A percentile compares a stretch with the other conserved stretches of the same genome.
These are phyloP conservation scores for Balearica regulorum DNA, from an alignment of 2,797 vertebrate species.

Conservation along the genomic window DNA sequence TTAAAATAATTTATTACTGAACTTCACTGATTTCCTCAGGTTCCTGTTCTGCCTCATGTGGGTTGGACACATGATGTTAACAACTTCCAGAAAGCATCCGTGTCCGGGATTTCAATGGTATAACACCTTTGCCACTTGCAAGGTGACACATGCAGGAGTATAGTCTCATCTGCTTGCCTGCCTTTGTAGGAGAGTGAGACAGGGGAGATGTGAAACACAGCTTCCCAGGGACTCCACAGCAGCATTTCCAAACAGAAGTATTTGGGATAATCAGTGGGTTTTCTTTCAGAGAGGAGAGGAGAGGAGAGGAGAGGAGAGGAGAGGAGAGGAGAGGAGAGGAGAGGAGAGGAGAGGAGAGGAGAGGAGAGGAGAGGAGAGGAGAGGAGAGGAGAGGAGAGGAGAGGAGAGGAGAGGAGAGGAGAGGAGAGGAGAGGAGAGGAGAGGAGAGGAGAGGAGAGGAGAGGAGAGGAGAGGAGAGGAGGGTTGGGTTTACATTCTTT, in stretches of 20 bases:
- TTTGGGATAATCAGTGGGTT: background rate
- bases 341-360: too few species aligned
- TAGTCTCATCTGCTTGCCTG: background rate
- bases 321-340: too few species aligned
- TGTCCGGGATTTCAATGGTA: background rate
- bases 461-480: too few species aligned
- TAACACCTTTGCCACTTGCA: background rate
- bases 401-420: too few species aligned
- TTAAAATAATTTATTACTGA: background rate
- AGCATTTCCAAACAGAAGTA: background rate
- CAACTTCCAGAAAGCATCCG: background rate
- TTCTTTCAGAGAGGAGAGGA: too few species aligned
- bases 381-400: too few species aligned
- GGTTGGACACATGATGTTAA: background rate
- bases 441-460: too few species aligned
- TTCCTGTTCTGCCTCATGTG: background rate
- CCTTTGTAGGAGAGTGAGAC: background rate
- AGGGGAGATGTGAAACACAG: background rate
- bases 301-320: too few species aligned
- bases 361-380: too few species aligned
- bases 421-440: too few species aligned
- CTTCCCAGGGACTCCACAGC: background rate
- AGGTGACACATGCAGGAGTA: background rate
- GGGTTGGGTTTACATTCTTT: background rate
- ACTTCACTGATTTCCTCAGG: background rate